Percentiles rank a stretch among this genome's conserved stretches.
Conservation (phyloP, 2,113 vertebrate species). For the Oncorhynchus keta region DNA sequence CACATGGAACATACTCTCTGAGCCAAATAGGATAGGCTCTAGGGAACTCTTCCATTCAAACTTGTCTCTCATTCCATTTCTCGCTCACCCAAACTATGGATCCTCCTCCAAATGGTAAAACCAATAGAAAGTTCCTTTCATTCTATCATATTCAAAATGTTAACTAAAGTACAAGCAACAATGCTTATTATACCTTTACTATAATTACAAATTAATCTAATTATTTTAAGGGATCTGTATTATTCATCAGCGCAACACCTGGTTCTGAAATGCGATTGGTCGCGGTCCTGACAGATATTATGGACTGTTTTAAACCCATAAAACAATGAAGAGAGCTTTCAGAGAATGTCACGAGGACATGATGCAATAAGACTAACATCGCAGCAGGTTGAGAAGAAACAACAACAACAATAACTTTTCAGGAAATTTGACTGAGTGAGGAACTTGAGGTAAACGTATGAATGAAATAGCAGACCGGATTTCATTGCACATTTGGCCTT, state of each 20-base stretch:
- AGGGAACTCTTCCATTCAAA: slow-evolving; percentile 23
- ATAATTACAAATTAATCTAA: too few species aligned
- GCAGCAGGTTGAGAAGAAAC: neutral
- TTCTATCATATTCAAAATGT: neutral
- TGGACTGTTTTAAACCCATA: too few species aligned
- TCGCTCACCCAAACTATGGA: neutral
- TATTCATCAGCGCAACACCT: too few species aligned
- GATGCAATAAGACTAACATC: neutral
- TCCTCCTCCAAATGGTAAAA: neutral
- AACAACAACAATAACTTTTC: neutral
- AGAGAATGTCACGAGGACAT: too few species aligned
- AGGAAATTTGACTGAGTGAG: too few species aligned
- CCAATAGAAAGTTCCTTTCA: neutral
- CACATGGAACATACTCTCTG: slow-evolving; percentile 63
- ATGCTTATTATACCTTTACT: too few species aligned
- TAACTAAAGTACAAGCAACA: too few species aligned
- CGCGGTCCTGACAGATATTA: too few species aligned
- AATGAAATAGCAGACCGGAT: neutral
- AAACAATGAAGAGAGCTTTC: too few species aligned
- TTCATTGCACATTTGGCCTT: neutral
- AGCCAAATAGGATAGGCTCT: slow-evolving; percentile 21
- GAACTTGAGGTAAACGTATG: neutral
- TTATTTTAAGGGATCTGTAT: too few species aligned
- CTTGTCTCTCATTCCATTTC: neutral
- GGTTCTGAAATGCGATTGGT: neutral